A percentile compares a stretch with the other conserved stretches of the same genome.
Evolutionary conservation across 1,140 invertebrate genomes (phyloP).

Genomic region (Nixonia krombeini): DNA sequence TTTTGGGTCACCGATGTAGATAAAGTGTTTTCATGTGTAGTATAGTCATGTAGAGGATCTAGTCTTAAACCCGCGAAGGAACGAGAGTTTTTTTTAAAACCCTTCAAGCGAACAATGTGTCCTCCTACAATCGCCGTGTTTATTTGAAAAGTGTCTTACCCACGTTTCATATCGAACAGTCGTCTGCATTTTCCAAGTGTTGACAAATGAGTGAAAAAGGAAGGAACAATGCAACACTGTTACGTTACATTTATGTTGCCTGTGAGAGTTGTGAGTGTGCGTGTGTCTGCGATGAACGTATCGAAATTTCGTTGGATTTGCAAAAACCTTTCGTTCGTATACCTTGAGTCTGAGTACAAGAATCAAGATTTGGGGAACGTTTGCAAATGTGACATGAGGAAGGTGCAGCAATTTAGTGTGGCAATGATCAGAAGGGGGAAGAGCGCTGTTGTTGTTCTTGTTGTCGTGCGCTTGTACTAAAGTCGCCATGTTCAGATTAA

Average conservation of each 20-base stretch:
- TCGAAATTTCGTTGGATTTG: conserved; percentile 5
- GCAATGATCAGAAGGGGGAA: conserved; percentile 46
- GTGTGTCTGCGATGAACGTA: not conserved
- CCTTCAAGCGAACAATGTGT: not conserved
- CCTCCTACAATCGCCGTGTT: no score
- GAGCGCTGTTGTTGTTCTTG: conserved; percentile 69
- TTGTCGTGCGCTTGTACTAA: conserved; percentile 71
- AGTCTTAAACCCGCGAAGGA: conserved; percentile 62
- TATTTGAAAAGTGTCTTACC: no score
- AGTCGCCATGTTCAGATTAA: conserved; percentile 71
- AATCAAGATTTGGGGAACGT: no score
- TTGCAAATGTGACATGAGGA: conserved; percentile 13
- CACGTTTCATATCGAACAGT: no score
- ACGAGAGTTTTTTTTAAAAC: conserved; percentile 40
- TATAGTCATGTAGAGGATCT: conserved; percentile 67
- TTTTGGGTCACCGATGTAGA: conserved; percentile 64
- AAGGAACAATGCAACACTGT: no score
- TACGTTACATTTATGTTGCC: no score
- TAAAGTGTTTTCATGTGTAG: conserved; percentile 72
- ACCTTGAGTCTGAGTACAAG: no score
- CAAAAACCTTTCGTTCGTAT: no score
- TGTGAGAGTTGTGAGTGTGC: no score
- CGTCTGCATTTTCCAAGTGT: no score
- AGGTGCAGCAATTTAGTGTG: conserved; percentile 36
- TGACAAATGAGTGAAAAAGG: no score